Evolutionary conservation across 2,888 invertebrate genomes (phyloP).

Genomic region (Bibio marci): DNA sequence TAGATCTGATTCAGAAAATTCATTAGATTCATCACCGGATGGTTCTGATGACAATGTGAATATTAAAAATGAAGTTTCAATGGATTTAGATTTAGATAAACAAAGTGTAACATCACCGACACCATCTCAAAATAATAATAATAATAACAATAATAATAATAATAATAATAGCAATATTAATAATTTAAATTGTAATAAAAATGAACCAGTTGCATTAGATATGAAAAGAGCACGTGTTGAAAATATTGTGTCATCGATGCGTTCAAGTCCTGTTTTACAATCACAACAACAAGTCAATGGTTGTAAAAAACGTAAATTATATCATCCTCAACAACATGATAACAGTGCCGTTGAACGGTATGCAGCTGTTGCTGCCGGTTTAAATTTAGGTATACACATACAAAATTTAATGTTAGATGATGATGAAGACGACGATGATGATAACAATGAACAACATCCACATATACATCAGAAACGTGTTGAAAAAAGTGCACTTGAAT

Average conservation of each 20-base stretch:
- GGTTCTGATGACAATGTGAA: slow-evolving; percentile 31
- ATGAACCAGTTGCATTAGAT: slow-evolving; percentile 48
- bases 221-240: slow-evolving; percentile 87
- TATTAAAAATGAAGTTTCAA: slow-evolving; percentile 47
- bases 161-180: slow-evolving; percentile 12
- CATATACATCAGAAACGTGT: slow-evolving; percentile 70
- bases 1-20: slow-evolving; percentile 27
- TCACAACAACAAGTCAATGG: slow-evolving; percentile 54
- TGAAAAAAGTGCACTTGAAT: slow-evolving; percentile 72
- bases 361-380: slow-evolving; percentile 34
- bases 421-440: slow-evolving; percentile 43
- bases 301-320: slow-evolving; percentile 88
- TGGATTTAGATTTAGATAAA: slow-evolving; percentile 43
- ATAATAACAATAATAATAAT: background rate
- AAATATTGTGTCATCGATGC: slow-evolving; percentile 88
- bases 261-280: slow-evolving; percentile 64
- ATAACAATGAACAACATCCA: slow-evolving; percentile 56
- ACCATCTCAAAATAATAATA: slow-evolving; percentile 6
- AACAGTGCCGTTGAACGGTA: slow-evolving; percentile 43
- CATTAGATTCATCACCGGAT: slow-evolving; percentile 37
- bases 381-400: slow-evolving; percentile 38
- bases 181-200: slow-evolving; percentile 14
- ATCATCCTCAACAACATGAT: slow-evolving; percentile 88
- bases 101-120: slow-evolving; percentile 21
- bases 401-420: slow-evolving; percentile 40